Base-by-base conservation (phyloP, 2,888 invertebrate species). In the Drosophila infuscata region DNA sequence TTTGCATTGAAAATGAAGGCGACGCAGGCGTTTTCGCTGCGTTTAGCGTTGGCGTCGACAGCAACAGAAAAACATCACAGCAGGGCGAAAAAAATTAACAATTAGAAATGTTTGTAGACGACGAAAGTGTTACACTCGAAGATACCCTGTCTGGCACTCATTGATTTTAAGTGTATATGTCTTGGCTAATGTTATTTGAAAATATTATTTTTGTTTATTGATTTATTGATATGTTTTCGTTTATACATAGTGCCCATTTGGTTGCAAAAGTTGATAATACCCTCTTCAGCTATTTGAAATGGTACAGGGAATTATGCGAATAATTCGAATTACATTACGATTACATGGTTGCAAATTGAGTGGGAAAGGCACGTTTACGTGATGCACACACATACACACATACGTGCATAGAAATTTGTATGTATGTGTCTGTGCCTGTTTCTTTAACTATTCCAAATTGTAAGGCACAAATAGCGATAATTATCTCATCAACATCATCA, bases 1-100 rank as follows among this genome's bases (percentile, higher is more conserved):
- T 53, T 53, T 70, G 25, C 67, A 62, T 76, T 76, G 53, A 77
- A 66, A 66, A 58, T 52, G 63, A 72, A 66, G 56, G 43, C 59
- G 46, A 46, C 74, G 20, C 36, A 67, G 74, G 59, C 62, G 49
- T 63, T 62, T 57, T 57, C 48, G 9, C 56, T 36, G 15, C 41
- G 36, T 43, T 57, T 20, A 25, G 54, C 62, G 74, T 62, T 53
- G 62, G 41, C 53, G 57, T 48, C 43, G 59, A 59, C 63, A 12
- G 51, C 51, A 46, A 46, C 54, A 52, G 20, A 59, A 33, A 58
- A 35, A 51, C 29, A 25, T 3, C 15, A 15, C 15, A 25, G 25
- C 46, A 25, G 46, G 46, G 46, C 25, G 25, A 59, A 70, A 30
- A 43, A 12, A 58, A 66, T 20, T 1, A 67, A 30, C 33, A 74